A percentile compares a stretch with the other conserved stretches of the same genome.
Conservation (phyloP, 2,797 vertebrate species). For the Cryptoprocta ferox region DNA sequence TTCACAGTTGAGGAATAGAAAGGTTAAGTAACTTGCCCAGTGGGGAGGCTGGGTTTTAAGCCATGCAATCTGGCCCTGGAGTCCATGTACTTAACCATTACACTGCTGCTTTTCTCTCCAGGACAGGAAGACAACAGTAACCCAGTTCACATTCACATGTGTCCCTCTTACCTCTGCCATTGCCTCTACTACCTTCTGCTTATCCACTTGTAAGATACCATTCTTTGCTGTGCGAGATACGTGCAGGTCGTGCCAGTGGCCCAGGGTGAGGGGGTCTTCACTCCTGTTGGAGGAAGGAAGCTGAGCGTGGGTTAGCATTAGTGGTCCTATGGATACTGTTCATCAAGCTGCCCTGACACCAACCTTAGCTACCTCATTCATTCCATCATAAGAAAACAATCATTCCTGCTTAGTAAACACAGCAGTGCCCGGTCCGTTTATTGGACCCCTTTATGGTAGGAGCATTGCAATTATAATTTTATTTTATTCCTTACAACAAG, state of each 20-base stretch:
- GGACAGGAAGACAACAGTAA: background rate
- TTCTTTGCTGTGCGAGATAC: constrained; percentile 96
- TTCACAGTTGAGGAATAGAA: background rate
- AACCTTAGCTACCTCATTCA: background rate
- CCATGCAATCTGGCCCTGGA: background rate
- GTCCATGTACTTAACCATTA: background rate
- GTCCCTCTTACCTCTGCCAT: constrained; percentile 92
- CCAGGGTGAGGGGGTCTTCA: constrained; percentile 90
- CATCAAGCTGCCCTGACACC: no score
- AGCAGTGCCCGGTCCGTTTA: background rate
- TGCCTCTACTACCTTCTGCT: constrained; percentile 92
- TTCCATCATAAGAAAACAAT: background rate
- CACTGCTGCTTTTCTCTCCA: background rate
- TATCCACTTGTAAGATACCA: constrained; percentile 96
- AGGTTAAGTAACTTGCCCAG: background rate
- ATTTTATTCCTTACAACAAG: background rate
- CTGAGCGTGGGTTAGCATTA: background rate
- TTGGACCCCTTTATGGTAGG: background rate
- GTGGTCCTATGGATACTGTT: fast-evolving
- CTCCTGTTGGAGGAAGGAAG: constrained; percentile 87
- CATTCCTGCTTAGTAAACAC: background rate
- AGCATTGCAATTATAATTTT: background rate
- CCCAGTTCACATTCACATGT: fast-evolving
- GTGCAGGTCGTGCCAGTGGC: constrained; percentile 94
- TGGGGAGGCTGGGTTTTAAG: background rate